Evolutionary conservation across 2,113 vertebrate species (phyloP).

Genomic region (Nicator chloris): DNA sequence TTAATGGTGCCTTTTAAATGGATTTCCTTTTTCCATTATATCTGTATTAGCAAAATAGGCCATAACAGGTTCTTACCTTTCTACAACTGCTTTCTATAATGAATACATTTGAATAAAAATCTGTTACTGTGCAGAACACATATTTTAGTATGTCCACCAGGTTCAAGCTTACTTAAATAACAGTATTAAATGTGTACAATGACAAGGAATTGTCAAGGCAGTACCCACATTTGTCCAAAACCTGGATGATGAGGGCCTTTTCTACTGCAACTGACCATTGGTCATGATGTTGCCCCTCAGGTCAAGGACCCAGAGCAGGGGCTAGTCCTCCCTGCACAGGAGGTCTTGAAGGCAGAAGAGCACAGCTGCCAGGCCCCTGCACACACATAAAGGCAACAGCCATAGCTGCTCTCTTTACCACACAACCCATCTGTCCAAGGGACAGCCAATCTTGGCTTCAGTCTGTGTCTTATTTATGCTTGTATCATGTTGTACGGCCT

Average conservation of each 20-base stretch:
- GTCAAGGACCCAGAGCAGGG: neutral
- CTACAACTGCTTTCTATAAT: neutral
- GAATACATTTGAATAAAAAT: neutral
- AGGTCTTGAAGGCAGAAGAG: neutral
- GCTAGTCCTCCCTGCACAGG: accelerated
- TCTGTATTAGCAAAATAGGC: neutral
- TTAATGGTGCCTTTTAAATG: neutral
- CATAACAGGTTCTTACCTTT: neutral
- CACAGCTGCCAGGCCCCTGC: neutral
- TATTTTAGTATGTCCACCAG: neutral
- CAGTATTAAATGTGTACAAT: neutral
- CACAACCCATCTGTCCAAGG: neutral
- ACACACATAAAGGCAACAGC: neutral
- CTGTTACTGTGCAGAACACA: neutral
- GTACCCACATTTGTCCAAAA: neutral
- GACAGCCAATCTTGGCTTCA: neutral
- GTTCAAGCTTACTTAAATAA: neutral
- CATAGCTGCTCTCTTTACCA: neutral
- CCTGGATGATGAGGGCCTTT: neutral
- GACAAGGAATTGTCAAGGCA: neutral
- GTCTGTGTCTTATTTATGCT: neutral
- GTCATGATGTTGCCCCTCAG: accelerated
- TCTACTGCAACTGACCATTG: neutral
- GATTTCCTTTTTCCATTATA: neutral
- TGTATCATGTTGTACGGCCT: accelerated